Evolutionary conservation across 2,113 vertebrate species (phyloP), one percentile per base, ranked within the genome.

Genomic region (Tragelaphus imberbis): DNA sequence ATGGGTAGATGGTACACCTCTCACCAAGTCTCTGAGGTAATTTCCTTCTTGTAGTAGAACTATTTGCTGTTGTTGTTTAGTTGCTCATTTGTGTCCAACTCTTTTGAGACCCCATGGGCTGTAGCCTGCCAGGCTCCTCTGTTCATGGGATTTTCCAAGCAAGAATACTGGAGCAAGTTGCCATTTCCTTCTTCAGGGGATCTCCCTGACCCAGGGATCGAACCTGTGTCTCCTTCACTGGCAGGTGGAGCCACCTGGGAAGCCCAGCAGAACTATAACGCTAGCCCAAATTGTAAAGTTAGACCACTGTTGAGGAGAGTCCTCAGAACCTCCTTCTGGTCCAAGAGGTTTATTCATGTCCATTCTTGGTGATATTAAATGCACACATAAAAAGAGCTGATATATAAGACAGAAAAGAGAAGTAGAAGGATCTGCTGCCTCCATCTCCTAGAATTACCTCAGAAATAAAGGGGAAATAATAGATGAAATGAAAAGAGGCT

Each of bases 1-100:
- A 3, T 98, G 98, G 99, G 87, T 98, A 53, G 98, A 99, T 63
- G 30, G 15, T 68, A 98, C 98, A 49, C 96, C 98, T 36, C 47
- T 95, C 5, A 93, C 44, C 3, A 0, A 11, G 8, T 17, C n/a
- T 1, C 51, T 97, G 61, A 88, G 59, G 98, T 98, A 97, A 97
- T 96, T 97, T 91, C 27, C 58, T 51, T 51, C 2, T 8, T 58
- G 3, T 3, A 56, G 77, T 49, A 68, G 49, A 55, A 58, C 75
- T 88, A 4, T 33, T 44, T 44, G 44, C 44, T 44, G 71, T 27
- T 77, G 71, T 44, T 27, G 71, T 14, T 44, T 27, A 77, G 36
- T 44, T 44, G 40, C 40, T 77, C 11, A 44, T 40, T 77, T 44
- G 40, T 77, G 71, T 7, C 71, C 40, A 44, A 7, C 12, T 77